Evolutionary conservation across 2,797 vertebrate genomes (phyloP), one percentile per base, ranked within the genome.

Genomic region (Paramormyrops hopkinsi): DNA sequence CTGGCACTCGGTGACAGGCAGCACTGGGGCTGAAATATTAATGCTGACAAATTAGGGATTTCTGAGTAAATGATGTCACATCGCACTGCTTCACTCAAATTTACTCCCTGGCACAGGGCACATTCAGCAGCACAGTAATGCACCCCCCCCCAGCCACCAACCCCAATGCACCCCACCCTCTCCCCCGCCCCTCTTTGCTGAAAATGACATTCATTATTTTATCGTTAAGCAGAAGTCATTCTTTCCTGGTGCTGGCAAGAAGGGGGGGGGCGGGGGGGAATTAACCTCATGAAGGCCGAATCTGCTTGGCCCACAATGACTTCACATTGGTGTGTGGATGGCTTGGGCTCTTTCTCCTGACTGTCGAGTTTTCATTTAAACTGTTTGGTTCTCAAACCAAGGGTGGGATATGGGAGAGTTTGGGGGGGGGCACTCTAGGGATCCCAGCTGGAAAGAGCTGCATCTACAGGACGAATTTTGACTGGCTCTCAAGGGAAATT

Each of bases 31-130:
- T 99, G 97, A 99, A 98, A 99, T 98, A 99, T 99, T 99, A 98
- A 99, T 98, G 97, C 97, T 98, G 97, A 99, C 97, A 98, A 99
- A 99, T 98, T 97, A 98, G 97, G 96, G 97, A 98, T 98, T 98
- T 98, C 97, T 98, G 97, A 98, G 98, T 98, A 98, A 99, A 98
- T 98, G 97, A 98, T 98, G 97, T 98, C 97, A 98, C 97, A 97
- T 98, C 96, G 97, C 96, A 97, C 95, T 95, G 96, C 97, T 98
- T 98, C 97, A 97, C 97, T 98, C 98, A 98, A 98, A 98, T 98
- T 97, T 97, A 98, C 97, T 98, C 97, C 97, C 95, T 97, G 97
- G 94, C 93, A 94, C 50, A 90, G 92, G 94, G 94, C 94, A 95
- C 94, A 93, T 94, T 95, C 94, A 90, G 94, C 90, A 88, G 92